Evolutionary conservation across 2,113 vertebrate species (phyloP), one percentile per base, ranked within the genome.

Genomic region (Lycaon pictus): DNA sequence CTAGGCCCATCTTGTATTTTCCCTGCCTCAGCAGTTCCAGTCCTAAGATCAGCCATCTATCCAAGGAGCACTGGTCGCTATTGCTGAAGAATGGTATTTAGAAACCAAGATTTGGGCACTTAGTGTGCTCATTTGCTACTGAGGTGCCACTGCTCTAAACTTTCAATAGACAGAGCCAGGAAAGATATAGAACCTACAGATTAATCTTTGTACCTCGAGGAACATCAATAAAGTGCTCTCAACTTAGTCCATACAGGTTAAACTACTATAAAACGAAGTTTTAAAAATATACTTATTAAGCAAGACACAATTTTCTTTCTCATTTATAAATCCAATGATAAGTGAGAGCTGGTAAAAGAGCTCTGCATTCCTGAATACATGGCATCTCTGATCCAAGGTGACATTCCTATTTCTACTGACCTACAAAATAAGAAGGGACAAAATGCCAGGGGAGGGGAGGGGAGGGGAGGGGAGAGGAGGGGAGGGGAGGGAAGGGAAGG

Each of bases 401-500:
- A 23, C 72, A 76, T 12, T 12, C 37, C 62, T 23, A 48, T 23
- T 76, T 27, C 72, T 76, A 37, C 37, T 76, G 72, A 48, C 37
- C 72, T 48, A 11, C 1, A 4, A 37, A 25, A 76, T 3, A 76
- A 23, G 6, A 76, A 76, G 25, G 72, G 37, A 48, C 43, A 48
- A 76, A 76, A 27, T 27, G 23, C 37, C 6, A 15, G 37, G 43
- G 43, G 6, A 43, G 43, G 43, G 43, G 6, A 43, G 43, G 43
- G 43, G 3, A 7, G 43, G 7, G 43, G 1, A 1, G 43, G 43
- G 43, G 1, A 1, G 6, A 6, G 43, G 0, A 7, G 43, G 6
- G 43, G 7, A 7, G 43, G 6, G 43, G 5, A 6, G 5, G 43
- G 7, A 43, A 6, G 5, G 43, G 43, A 43, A 7, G 6, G 1